A percentile compares a stretch with the other conserved stretches of the same genome.
These are phyloP conservation scores for Caerostris extrusa DNA, from an alignment of 1,140 invertebrate species.

Conservation along the genomic window DNA sequence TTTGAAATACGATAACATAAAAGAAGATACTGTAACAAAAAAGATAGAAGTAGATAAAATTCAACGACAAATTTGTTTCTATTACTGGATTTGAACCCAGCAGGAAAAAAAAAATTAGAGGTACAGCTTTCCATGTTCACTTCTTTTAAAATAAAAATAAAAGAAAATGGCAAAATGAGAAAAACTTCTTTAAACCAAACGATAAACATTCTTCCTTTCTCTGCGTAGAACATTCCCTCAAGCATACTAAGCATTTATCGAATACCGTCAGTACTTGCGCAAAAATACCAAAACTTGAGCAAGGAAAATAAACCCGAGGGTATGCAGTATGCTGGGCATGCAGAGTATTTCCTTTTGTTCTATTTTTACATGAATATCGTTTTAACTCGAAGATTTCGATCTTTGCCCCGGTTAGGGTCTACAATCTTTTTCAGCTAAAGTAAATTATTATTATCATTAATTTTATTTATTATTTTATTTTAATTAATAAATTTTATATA, in stretches of 20 bases:
- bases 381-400: background rate
- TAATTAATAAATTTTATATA: too few species aligned
- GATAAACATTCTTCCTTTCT: background rate
- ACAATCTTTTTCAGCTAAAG: too few species aligned
- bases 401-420: too few species aligned
- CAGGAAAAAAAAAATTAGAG: background rate
- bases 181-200: background rate
- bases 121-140: background rate
- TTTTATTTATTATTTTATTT: too few species aligned
- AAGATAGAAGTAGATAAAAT: background rate
- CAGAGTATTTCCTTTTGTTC: background rate
- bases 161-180: background rate
- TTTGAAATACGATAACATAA: background rate
- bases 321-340: background rate
- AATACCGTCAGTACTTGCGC: background rate
- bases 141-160: background rate
- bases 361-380: background rate
- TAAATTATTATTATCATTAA: too few species aligned
- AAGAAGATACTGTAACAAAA: background rate
- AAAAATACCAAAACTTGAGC: background rate
- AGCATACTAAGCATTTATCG: background rate
- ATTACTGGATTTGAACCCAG: background rate
- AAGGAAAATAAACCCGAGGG: conserved; percentile 12
- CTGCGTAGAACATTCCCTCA: background rate
- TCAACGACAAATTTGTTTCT: background rate